Evolutionary conservation across 1,140 invertebrate genomes (phyloP).

Genomic region (Hermetia illucens): DNA sequence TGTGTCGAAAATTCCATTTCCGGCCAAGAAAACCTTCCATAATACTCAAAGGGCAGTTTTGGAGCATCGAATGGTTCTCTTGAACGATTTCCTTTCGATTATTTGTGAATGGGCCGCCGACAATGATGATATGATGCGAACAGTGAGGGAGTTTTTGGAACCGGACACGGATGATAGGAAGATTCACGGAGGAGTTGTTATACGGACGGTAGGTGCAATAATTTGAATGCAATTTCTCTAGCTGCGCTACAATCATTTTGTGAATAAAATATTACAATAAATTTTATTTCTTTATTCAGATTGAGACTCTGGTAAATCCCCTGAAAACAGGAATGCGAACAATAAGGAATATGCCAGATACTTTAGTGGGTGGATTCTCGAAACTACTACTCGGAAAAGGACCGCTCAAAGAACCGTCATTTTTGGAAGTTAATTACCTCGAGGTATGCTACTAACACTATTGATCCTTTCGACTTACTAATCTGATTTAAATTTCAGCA

Average conservation of each 20-base stretch:
- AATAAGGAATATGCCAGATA: constrained; percentile 70
- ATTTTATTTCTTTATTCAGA: constrained; percentile 34
- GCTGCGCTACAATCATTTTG: neutral
- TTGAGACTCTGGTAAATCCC: constrained; percentile 66
- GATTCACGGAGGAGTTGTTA: constrained; percentile 40
- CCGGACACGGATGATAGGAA: constrained; percentile 63
- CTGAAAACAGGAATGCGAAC: constrained; percentile 66
- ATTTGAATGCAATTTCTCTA: constrained; percentile 1
- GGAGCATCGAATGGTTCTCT: constrained; percentile 69
- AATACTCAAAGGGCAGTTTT: constrained; percentile 79
- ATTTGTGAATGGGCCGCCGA: constrained; percentile 47
- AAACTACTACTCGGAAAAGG: constrained; percentile 34
- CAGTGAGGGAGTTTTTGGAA: constrained; percentile 63
- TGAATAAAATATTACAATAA: constrained; percentile 2
- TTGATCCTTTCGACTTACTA: neutral
- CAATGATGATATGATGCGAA: constrained; percentile 48
- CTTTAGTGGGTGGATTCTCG: constrained; percentile 56
- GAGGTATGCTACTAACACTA: constrained; percentile 21
- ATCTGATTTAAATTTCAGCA: neutral
- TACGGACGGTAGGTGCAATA: constrained; percentile 35
- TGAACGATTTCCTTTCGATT: constrained; percentile 70
- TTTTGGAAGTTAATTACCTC: constrained; percentile 37
- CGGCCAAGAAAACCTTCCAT: constrained; percentile 87
- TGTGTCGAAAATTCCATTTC: constrained; percentile 65
- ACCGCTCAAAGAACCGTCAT: constrained; percentile 24